These are phyloP conservation scores for Limnephilus lunatus DNA, from an alignment of 2,888 invertebrate species.

Conservation along the genomic window DNA sequence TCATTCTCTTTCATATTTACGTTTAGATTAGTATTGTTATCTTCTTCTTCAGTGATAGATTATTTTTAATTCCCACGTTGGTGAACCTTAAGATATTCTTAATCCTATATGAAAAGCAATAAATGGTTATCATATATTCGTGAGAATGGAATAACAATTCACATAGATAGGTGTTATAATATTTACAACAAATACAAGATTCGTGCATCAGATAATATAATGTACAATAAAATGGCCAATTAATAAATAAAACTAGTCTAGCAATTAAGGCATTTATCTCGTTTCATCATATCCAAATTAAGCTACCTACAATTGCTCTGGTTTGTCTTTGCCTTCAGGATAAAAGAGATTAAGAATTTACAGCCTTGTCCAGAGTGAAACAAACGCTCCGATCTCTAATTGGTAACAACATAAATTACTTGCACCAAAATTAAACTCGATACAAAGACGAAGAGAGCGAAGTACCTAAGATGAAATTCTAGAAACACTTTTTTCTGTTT, in stretches of 20 bases:
- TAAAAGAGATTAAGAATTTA: slow-evolving; percentile 9
- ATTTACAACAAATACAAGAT: neutral
- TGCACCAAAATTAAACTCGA: neutral
- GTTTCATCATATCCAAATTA: neutral
- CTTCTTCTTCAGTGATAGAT: too few relatives aligned
- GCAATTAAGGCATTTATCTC: neutral
- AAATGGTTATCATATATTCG: neutral
- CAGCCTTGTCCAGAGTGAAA: neutral
- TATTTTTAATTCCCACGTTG: neutral
- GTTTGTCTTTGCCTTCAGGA: neutral
- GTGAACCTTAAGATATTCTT: neutral
- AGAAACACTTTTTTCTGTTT: slow-evolving; percentile 20
- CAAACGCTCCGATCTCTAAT: neutral
- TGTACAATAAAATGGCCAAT: neutral
- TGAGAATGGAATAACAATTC: neutral
- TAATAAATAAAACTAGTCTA: neutral
- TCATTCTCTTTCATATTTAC: too few relatives aligned
- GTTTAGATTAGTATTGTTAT: too few relatives aligned
- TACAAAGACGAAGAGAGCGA: neutral
- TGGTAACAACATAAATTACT: slow-evolving; percentile 29
- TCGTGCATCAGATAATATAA: neutral
- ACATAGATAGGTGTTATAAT: neutral
- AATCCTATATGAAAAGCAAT: neutral
- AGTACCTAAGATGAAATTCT: neutral
- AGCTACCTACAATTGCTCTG: neutral